Evolutionary conservation across 2,797 vertebrate genomes (phyloP).

Genomic region (Manis pentadactyla): DNA sequence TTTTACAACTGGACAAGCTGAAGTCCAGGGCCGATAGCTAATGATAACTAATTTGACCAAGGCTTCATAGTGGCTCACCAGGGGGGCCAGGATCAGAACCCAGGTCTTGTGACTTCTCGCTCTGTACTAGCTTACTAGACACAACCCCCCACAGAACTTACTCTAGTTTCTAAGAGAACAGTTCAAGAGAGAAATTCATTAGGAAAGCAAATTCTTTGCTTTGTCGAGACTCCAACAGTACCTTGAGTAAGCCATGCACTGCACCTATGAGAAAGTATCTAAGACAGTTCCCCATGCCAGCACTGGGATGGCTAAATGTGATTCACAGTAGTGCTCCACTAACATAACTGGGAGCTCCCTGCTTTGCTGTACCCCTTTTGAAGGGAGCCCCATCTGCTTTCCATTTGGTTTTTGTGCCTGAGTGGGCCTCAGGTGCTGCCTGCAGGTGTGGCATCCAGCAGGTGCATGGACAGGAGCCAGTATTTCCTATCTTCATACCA

Average conservation of each 20-base stretch:
- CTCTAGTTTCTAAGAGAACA: conserved; percentile 12
- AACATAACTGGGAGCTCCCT: not conserved
- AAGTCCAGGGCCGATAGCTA: conserved; percentile 45
- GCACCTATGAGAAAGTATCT: not conserved
- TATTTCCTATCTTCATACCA: conserved; percentile 87
- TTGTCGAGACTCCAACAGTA: not conserved
- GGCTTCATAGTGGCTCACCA: conserved; percentile 20
- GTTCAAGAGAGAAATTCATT: conserved; percentile 21
- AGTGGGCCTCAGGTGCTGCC: conserved; percentile 82
- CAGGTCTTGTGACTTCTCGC: conserved; percentile 34
- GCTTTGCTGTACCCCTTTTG: not conserved
- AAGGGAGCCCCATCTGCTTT: not conserved
- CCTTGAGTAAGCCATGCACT: not conserved
- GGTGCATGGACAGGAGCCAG: conserved; percentile 87
- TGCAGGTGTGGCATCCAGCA: conserved; percentile 87
- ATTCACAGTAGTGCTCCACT: not conserved
- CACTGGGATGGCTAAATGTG: not conserved
- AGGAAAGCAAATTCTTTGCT: conserved; percentile 9
- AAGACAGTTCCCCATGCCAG: not conserved
- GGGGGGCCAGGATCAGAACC: conserved; percentile 36
- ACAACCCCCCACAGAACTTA: not conserved
- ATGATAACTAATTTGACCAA: conserved; percentile 42
- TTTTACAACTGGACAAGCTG: conserved; percentile 55
- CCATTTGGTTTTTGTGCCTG: conserved; percentile 73
- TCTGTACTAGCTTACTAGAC: not conserved